Evolutionary conservation across 1,140 invertebrate genomes (phyloP), one percentile per base, ranked within the genome.

Genomic region (Sipha flava): DNA sequence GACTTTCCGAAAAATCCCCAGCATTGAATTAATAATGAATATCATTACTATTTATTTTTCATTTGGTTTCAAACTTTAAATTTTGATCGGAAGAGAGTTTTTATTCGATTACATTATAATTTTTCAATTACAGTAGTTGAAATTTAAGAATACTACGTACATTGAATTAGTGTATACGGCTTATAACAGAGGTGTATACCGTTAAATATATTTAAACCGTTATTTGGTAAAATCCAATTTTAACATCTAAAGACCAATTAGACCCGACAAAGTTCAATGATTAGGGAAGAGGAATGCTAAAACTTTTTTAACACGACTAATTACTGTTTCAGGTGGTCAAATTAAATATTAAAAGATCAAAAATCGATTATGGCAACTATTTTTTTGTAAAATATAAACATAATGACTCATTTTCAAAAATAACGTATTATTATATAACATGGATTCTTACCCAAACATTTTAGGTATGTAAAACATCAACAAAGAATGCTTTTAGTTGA

Each of bases 221-320:
- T 66, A 70, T 45, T 47, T 70, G 66, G 21, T 45, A 21, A 47
- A 70, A 66, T 43, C 40, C 40, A 70, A 70, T 70, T 70, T 70
- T 45, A 70, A 70, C 23, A 47, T 70, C 26, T 70, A 47, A 70
- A 70, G 66, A 70, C 66, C 66, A 47, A 70, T 70, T 70, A 70
- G 66, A 70, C 23, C 23, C 23, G 16, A 43, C 40, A 70, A 47
- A 70, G 66, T 70, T 70, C 40, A n/a, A 23, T 18, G 66, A 47
- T 70, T 16, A 29, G 23, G 16, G 10, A 64, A 16, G 43, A n/a
- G 9, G 7, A 47, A 66, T 40, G 16, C 14, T 23, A 6, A 23
- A 66, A 66, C 64, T 66, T 66, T 62, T 66, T 66, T 37, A 16
- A 26, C 21, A 2, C 64, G 40, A 66, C 64, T 66, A 66, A 66